Conservation (phyloP, 2,113 vertebrate genomes). For the Calidris pugnax region DNA sequence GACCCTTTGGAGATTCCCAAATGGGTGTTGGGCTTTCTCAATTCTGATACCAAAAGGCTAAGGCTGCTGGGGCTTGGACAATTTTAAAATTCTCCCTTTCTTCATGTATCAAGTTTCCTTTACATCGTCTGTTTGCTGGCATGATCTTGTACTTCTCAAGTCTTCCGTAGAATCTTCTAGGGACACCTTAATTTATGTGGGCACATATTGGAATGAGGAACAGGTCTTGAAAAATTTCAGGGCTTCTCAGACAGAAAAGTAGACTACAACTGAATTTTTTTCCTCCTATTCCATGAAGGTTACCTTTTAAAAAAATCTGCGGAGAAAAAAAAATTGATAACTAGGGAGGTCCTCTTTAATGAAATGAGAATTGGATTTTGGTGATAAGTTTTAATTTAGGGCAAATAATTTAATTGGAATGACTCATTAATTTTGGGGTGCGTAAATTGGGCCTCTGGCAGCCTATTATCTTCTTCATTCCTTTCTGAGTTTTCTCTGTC, state of each 20-base stretch:
- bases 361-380: conserved; percentile 42
- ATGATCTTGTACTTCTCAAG: background rate
- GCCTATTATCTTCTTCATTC: conserved; percentile 20
- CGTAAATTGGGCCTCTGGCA: conserved; percentile 34
- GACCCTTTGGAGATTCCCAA: background rate
- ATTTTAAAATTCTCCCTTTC: background rate
- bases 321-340: background rate
- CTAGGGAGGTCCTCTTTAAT: conserved; percentile 41
- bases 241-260: background rate
- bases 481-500: background rate
- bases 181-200: background rate
- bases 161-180: background rate
- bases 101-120: background rate
- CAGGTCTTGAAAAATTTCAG: background rate
- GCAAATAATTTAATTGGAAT: conserved; percentile 64
- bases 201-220: background rate
- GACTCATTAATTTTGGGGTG: conserved; percentile 52
- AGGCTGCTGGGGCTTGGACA: background rate
- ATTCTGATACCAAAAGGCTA: background rate
- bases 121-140: background rate
- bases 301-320: background rate
- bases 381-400: conserved; percentile 59
- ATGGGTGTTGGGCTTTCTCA: background rate
- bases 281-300: background rate
- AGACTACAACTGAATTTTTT: background rate